These are phyloP conservation scores for Neogale vison DNA, from an alignment of 2,113 vertebrate species.

Conservation along the genomic window DNA sequence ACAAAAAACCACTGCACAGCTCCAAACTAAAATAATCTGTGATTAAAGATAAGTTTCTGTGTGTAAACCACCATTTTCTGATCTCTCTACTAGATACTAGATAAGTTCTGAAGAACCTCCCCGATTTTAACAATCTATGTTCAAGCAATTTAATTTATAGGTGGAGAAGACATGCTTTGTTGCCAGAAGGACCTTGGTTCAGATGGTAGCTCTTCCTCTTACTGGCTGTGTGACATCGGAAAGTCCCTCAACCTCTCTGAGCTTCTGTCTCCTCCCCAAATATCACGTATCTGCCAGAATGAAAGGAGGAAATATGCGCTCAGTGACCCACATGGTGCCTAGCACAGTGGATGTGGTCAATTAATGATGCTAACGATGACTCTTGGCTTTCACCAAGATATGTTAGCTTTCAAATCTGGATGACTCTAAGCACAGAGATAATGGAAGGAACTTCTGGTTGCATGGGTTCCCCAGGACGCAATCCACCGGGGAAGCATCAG, in stretches of 20 bases:
- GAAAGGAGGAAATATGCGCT: not conserved
- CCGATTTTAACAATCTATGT: not conserved
- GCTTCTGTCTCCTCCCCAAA: not conserved
- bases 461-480: not conserved
- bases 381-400: not conserved
- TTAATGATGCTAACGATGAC: not conserved
- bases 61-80: not conserved
- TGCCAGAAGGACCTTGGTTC: not conserved
- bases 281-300: not conserved
- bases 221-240: not conserved
- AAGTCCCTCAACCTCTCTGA: not conserved
- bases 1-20: not conserved
- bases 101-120: not conserved
- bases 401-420: not conserved
- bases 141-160: not conserved
- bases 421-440: not conserved
- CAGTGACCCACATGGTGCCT: not conserved
- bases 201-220: not conserved
- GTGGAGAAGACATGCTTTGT: not conserved
- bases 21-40: not conserved
- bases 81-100: not conserved
- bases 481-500: accelerated
- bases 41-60: not conserved
- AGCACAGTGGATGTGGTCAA: not conserved
- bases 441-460: not conserved